Conservation (phyloP, 2,113 vertebrate genomes). For the Sigmodon hispidus region DNA sequence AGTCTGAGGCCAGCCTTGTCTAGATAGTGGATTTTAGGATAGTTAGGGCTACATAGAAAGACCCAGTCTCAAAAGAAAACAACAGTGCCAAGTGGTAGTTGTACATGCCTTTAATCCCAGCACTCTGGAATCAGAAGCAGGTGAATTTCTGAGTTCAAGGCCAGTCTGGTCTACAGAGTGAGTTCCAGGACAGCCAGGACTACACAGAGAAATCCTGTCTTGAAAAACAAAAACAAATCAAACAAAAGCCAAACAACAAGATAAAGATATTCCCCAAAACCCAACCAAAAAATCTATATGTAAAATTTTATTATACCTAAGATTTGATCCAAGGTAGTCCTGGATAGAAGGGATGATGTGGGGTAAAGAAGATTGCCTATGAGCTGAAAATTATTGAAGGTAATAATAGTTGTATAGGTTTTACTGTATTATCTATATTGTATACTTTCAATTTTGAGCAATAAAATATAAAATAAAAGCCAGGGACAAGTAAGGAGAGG, state of each 20-base stretch:
- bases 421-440: neutral
- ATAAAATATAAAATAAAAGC: slow-evolving; percentile 15
- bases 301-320: neutral
- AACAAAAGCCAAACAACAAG: neutral
- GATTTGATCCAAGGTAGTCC: slow-evolving; percentile 3
- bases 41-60: neutral
- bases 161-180: neutral
- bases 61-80: neutral
- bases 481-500: neutral
- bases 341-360: neutral
- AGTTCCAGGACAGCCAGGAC: neutral
- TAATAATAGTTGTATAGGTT: neutral
- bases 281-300: neutral
- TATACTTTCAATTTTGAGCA: neutral
- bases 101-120: neutral
- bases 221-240: neutral
- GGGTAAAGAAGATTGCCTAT: neutral
- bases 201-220: neutral
- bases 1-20: neutral
- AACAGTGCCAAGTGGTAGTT: neutral
- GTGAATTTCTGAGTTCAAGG: neutral
- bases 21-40: neutral
- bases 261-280: neutral
- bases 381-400: neutral
- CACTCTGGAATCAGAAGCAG: neutral